Evolutionary conservation across 1,140 invertebrate genomes (phyloP).

Genomic region (Belonocnema kinseyi): DNA sequence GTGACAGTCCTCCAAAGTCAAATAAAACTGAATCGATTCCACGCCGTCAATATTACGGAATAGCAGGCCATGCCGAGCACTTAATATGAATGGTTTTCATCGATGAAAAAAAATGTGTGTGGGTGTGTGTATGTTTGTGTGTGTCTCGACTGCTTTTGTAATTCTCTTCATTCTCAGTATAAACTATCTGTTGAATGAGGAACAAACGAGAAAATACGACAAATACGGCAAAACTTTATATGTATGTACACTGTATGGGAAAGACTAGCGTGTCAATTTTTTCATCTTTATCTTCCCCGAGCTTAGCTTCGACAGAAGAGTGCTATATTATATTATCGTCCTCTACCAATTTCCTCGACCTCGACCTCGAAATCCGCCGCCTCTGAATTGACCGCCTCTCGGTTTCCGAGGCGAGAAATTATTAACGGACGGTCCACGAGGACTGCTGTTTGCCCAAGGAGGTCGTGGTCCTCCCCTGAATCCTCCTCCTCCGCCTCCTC

Average conservation of each 20-base stretch:
- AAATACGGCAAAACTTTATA: slow-evolving; percentile 32
- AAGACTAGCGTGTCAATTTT: slow-evolving; percentile 20
- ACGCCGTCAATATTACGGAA: too few species aligned
- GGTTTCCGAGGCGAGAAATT: slow-evolving; percentile 47
- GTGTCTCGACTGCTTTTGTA: too few species aligned
- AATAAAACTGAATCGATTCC: too few species aligned
- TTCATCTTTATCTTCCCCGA: slow-evolving; percentile 8
- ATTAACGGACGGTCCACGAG: slow-evolving; percentile 53
- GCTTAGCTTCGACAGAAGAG: background rate
- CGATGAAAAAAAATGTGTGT: too few species aligned
- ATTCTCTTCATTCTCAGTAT: too few species aligned
- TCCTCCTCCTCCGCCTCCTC: slow-evolving; percentile 55
- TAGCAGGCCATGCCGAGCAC: too few species aligned
- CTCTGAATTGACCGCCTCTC: slow-evolving; percentile 60
- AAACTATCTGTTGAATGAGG: too few species aligned
- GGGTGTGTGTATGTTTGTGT: too few species aligned
- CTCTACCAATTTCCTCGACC: slow-evolving; percentile 62
- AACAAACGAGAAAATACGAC: background rate
- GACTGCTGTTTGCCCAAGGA: slow-evolving; percentile 68
- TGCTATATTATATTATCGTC: slow-evolving; percentile 9
- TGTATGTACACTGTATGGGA: slow-evolving; percentile 41
- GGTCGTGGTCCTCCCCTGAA: slow-evolving; percentile 65
- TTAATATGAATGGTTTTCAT: too few species aligned
- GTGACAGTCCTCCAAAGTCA: too few species aligned
- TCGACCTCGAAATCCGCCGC: slow-evolving; percentile 62